Conservation (phyloP, 1,140 invertebrate species). For the Drosophila eugracilis region DNA sequence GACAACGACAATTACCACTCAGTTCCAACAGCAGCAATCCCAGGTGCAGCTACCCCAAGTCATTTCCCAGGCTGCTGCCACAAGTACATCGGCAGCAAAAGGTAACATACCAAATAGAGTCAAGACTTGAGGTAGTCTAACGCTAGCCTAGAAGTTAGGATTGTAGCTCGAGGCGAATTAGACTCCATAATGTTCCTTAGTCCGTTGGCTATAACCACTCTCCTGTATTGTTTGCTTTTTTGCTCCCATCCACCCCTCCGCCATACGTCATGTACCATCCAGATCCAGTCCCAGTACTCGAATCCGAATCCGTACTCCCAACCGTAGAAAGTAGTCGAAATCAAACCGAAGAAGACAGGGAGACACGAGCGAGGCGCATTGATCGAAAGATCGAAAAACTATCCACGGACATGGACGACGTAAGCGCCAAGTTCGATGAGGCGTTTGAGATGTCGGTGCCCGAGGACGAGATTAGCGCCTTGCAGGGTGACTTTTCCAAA, state of each 20-base stretch:
- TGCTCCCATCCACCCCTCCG: conserved; percentile 46
- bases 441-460: conserved; percentile 69
- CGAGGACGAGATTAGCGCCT: conserved; percentile 79
- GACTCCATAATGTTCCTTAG: conserved; percentile 47
- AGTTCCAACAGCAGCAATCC: conserved; percentile 58
- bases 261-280: conserved; percentile 31
- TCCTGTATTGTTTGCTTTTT: conserved; percentile 68
- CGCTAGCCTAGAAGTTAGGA: conserved; percentile 50
- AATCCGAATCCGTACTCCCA: conserved; percentile 5
- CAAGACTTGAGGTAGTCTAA: conserved; percentile 50
- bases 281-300: conserved; percentile 23
- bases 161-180: conserved; percentile 10
- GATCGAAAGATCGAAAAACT: conserved; percentile 87
- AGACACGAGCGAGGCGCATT: conserved; percentile 82
- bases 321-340: conserved; percentile 64
- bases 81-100: conserved; percentile 62
- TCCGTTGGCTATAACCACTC: conserved; percentile 61
- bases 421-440: conserved; percentile 72
- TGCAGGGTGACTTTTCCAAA: conserved; percentile 84
- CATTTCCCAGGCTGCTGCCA: conserved; percentile 40
- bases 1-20: conserved; percentile 63
- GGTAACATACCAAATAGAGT: conserved; percentile 57
- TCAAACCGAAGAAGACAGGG: conserved; percentile 78
- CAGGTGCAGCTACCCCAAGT: conserved; percentile 46
- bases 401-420: conserved; percentile 85